Percentiles rank a stretch among this genome's conserved stretches.
Conservation (phyloP, 2,888 invertebrate species). For the Calameuta filiformis region DNA sequence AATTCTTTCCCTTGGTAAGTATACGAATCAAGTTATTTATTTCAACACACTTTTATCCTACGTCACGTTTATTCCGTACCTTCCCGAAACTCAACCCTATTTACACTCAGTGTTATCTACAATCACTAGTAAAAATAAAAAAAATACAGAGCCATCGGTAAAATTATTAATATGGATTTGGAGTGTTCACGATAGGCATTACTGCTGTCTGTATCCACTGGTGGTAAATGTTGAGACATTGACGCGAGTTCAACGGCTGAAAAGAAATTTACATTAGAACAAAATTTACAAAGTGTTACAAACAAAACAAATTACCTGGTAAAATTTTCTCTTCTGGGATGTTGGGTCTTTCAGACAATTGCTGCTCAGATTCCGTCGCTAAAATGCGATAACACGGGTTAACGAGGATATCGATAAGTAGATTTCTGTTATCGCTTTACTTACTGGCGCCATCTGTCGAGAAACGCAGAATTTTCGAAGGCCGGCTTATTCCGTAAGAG, state of each 20-base stretch:
- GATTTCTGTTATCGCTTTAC: slow-evolving; percentile 24
- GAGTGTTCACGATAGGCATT: background rate
- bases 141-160: background rate
- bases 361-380: slow-evolving; percentile 16
- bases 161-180: background rate
- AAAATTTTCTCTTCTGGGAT: slow-evolving; percentile 21
- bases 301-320: slow-evolving; percentile 15
- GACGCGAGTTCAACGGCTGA: slow-evolving; percentile 35
- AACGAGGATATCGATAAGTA: background rate
- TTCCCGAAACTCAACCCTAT: background rate
- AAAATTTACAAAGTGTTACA: slow-evolving; percentile 7
- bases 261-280: background rate
- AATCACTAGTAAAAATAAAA: background rate
- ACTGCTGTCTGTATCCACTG: slow-evolving; percentile 13
- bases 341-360: slow-evolving; percentile 5
- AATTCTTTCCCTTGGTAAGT: background rate
- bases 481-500: slow-evolving; percentile 86
- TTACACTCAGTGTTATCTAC: background rate
- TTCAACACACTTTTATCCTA: background rate
- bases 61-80: background rate
- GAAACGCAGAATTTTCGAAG: slow-evolving; percentile 79
- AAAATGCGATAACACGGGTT: background rate
- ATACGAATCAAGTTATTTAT: background rate
- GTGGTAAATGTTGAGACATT: slow-evolving; percentile 35
- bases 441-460: slow-evolving; percentile 81